A percentile compares a stretch with the other conserved stretches of the same genome.
These are phyloP conservation scores for Cynocephalus volans DNA, from an alignment of 2,113 vertebrate genomes.

Conservation along the genomic window DNA sequence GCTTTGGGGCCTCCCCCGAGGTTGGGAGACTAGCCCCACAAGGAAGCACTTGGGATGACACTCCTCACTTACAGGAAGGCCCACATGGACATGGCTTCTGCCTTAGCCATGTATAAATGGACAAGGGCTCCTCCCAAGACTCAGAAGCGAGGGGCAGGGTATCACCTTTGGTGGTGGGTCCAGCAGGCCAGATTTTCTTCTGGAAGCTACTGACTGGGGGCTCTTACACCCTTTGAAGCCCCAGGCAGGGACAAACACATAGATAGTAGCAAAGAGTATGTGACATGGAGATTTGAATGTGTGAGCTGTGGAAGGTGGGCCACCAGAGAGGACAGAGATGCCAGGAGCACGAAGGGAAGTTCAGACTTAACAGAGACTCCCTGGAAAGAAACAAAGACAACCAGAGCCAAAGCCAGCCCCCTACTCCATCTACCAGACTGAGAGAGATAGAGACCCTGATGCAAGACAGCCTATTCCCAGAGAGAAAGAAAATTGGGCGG, in stretches of 20 bases:
- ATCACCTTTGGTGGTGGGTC: not conserved
- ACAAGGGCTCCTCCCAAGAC: not conserved
- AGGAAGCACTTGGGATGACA: not conserved
- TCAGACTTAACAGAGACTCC: not conserved
- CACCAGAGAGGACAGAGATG: not conserved
- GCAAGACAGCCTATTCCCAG: not conserved
- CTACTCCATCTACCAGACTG: not conserved
- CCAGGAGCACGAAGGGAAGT: not conserved
- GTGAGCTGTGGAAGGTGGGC: not conserved
- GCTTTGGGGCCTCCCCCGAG: not conserved
- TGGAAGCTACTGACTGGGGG: not conserved
- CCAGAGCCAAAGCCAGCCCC: not conserved
- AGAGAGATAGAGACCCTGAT: not conserved
- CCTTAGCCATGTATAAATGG: not conserved
- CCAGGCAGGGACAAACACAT: not conserved
- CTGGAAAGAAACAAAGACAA: slow-evolving; percentile 4
- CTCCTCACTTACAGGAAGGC: not conserved
- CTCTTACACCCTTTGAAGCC: not conserved
- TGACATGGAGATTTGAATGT: not conserved
- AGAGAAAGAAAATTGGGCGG: not conserved
- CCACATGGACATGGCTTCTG: not conserved
- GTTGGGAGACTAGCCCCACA: not conserved
- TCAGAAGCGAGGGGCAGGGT: not conserved
- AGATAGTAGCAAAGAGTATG: not conserved
- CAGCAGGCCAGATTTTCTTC: slow-evolving; percentile 19